Base-by-base conservation (phyloP, 2,888 invertebrate genomes). In the Caprella mutica region DNA sequence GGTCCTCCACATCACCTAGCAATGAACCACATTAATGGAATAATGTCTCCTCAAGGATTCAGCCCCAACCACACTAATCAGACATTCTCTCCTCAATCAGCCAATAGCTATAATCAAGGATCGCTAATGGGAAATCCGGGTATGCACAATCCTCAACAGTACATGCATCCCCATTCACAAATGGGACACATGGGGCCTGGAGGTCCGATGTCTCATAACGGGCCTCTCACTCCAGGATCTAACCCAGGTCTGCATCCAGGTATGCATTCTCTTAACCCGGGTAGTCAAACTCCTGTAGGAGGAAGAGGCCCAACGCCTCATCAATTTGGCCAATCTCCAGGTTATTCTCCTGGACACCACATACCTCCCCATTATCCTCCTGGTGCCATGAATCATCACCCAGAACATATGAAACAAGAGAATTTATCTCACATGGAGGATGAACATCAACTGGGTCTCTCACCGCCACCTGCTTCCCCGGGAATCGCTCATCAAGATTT, bases 1-100 rank as follows among this genome's bases (percentile, higher is more conserved):
- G 40, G 38, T 30, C 51, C 58, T 33, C 60, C 56, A 35, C 43
- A 55, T 24, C 56, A 57, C 23, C 42, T 60, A 39, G 64, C 59
- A 12, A 55, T 64, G 48, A 54, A 57, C 27, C 64, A 64, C 54
- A 58, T 64, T 35, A 64, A 64, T 50, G 64, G 64, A 35, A 64
- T 64, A 44, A 60, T 64, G 64, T 64, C 64, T 21, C 64, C 64
- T 21, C 52, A 52, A 38, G 64, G 64, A n/a, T 64, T 58, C 44
- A 64, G 58, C 33, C 58, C 64, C 43, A 64, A 58, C 55, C 64
- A 59, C 29, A 59, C 52, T 52, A 57, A 46, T 46, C 64, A 60
- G 52, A 60, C 60, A 24, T 64, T 64, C 55, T 64, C 64, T 26
- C 64, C 64, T 27, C 64, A 60, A 46, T 64, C 35, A 24, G 55